These are phyloP conservation scores for Lepidothrix coronata DNA, from an alignment of 2,113 vertebrate species.

Conservation along the genomic window DNA sequence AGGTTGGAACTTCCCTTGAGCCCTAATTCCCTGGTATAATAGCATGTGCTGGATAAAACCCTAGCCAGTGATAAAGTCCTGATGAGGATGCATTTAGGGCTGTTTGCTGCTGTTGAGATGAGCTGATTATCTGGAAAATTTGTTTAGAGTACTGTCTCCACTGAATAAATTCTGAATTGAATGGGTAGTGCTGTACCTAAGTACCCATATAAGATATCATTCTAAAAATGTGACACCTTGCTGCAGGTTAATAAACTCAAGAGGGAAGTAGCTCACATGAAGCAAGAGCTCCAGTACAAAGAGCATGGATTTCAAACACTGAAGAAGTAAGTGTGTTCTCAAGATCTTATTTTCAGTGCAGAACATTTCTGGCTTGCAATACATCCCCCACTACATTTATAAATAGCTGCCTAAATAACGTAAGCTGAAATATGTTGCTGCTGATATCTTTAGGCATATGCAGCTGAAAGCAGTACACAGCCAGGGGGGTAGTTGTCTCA, in stretches of 20 bases:
- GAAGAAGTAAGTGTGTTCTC: constrained; percentile 84
- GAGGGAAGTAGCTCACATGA: constrained; percentile 92
- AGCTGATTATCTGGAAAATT: not conserved
- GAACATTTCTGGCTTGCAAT: not conserved
- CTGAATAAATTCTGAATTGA: not conserved
- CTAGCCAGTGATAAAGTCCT: not conserved
- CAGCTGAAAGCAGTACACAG: not conserved
- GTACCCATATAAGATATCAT: not conserved
- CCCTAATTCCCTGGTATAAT: not conserved
- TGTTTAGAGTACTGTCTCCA: not conserved
- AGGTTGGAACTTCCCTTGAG: not conserved
- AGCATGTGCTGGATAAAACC: not conserved
- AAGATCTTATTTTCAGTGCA: not conserved
- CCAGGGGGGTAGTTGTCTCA: not conserved
- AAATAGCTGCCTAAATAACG: not conserved
- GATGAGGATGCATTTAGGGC: not conserved
- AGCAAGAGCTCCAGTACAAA: constrained; percentile 94
- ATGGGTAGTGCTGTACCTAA: not conserved
- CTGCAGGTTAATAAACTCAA: constrained; percentile 93
- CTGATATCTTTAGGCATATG: not conserved
- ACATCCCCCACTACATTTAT: not conserved
- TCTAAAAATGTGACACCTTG: constrained; percentile 5
- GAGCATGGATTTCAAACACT: constrained; percentile 94
- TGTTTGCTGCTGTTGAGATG: not conserved
- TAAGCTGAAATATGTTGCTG: not conserved